Conservation (phyloP, 2,888 invertebrate species). For the Caenorhabditis sinica region DNA sequence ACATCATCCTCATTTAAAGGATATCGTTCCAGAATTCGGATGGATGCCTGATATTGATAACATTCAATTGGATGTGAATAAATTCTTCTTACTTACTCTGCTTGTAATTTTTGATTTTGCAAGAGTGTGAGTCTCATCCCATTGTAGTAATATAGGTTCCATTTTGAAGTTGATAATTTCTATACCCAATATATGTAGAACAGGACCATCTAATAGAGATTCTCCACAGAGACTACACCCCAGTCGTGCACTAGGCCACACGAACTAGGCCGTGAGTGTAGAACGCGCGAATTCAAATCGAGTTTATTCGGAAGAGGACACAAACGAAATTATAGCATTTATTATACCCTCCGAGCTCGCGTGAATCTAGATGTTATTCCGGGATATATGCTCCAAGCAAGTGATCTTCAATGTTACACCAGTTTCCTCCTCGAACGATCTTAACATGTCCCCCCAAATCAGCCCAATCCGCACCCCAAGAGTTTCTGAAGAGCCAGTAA, state of each 20-base stretch:
- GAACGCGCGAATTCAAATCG: not conserved
- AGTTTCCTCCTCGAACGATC: conserved; percentile 21
- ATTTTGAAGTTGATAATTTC: conserved; percentile 3
- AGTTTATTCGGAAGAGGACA: not conserved
- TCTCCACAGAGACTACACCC: not conserved
- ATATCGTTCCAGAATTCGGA: conserved; percentile 43
- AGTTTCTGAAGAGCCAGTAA: conserved; percentile 53
- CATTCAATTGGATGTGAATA: not conserved
- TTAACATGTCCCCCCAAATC: conserved; percentile 26
- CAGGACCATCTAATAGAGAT: not conserved
- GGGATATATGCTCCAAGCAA: conserved; percentile 19
- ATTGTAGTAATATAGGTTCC: conserved; percentile 26
- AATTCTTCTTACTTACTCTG: conserved; percentile 22
- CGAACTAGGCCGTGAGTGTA: not conserved
- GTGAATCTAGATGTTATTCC: conserved; percentile 1
- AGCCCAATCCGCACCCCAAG: conserved; percentile 45
- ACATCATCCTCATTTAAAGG: conserved; percentile 24
- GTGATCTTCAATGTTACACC: conserved; percentile 39
- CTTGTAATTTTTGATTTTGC: conserved; percentile 46
- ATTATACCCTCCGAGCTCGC: too few relatives aligned
- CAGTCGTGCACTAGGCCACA: not conserved
- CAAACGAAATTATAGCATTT: not conserved
- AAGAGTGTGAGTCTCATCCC: conserved; percentile 44
- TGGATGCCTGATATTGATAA: conserved; percentile 20
- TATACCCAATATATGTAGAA: too few relatives aligned